A percentile compares a stretch with the other conserved stretches of the same genome.
These are phyloP conservation scores for Aethina tumida DNA, from an alignment of 1,140 invertebrate genomes.

Conservation along the genomic window DNA sequence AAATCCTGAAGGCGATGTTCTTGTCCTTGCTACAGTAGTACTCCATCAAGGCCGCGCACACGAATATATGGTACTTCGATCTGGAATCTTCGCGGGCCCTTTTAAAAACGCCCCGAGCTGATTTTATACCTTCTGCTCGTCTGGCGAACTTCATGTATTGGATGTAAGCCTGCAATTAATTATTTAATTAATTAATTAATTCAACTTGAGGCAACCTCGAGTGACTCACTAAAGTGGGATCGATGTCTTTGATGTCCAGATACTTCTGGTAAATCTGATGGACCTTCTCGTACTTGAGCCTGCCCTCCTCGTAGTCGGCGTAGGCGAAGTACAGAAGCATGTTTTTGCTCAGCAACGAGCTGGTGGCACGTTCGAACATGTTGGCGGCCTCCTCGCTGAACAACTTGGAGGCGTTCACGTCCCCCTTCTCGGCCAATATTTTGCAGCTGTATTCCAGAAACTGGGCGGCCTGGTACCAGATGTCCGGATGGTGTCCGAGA, in stretches of 20 bases:
- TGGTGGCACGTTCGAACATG: slow-evolving; percentile 88
- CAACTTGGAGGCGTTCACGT: slow-evolving; percentile 80
- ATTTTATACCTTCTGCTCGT: slow-evolving; percentile 94
- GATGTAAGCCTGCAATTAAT: slow-evolving; percentile 82
- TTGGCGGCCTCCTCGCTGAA: slow-evolving; percentile 90
- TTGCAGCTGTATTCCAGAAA: slow-evolving; percentile 92
- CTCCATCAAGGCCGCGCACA: slow-evolving; percentile 96
- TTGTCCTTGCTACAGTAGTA: slow-evolving; percentile 99
- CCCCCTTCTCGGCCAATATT: slow-evolving; percentile 88
- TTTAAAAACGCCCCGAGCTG: slow-evolving; percentile 90
- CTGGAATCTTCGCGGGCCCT: slow-evolving; percentile 83
- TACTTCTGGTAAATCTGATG: slow-evolving; percentile 93
- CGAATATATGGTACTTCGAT: slow-evolving; percentile 86
- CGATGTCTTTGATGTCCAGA: slow-evolving; percentile 78
- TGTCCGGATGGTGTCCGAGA: slow-evolving; percentile 93
- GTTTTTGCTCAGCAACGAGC: slow-evolving; percentile 78
- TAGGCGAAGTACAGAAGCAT: slow-evolving; percentile 95
- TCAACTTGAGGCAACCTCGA: background rate
- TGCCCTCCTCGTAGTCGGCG: slow-evolving; percentile 96
- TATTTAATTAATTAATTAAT: slow-evolving; percentile 4
- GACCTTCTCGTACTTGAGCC: slow-evolving; percentile 94
- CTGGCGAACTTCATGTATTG: slow-evolving; percentile 99
- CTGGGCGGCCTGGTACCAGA: slow-evolving; percentile 97
- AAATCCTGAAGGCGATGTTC: slow-evolving; percentile 95
- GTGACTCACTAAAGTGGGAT: slow-evolving; percentile 82